These are phyloP conservation scores for Lepidurus apus DNA, from an alignment of 1,140 invertebrate species.

Conservation along the genomic window DNA sequence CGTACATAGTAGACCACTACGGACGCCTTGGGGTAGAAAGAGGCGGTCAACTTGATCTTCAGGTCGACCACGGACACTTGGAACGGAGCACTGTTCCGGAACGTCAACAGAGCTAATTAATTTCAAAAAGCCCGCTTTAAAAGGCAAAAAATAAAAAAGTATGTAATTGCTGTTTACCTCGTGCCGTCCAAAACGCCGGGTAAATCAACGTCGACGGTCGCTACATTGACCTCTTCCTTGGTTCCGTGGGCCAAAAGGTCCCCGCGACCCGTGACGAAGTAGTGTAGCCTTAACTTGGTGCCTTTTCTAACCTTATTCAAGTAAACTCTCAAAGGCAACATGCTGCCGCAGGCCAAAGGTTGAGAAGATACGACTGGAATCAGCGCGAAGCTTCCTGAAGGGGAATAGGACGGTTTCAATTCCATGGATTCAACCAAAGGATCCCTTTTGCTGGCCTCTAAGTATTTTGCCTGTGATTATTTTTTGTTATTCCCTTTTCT, in stretches of 20 bases:
- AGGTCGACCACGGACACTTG: constrained; percentile 41
- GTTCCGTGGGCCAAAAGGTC: constrained; percentile 36
- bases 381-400: not conserved
- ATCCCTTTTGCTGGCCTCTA: no score
- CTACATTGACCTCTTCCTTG: constrained; percentile 38
- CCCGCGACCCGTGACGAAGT: constrained; percentile 39
- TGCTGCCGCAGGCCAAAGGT: constrained; percentile 13
- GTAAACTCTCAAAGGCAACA: constrained; percentile 27
- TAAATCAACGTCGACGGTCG: constrained; percentile 39
- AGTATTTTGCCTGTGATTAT: not conserved
- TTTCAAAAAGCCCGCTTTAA: not conserved
- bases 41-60: constrained; percentile 36
- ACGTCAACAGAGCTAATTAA: not conserved
- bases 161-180: no score
- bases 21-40: constrained; percentile 40
- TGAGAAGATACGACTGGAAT: not conserved
- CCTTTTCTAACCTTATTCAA: constrained; percentile 27
- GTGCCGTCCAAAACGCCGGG: not conserved
- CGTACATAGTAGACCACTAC: constrained; percentile 71
- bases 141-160: no score
- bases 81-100: not conserved
- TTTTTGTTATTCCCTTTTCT: not conserved
- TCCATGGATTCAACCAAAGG: not conserved
- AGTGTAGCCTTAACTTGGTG: constrained; percentile 29
- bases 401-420: not conserved